phyloP scores from a whole-genome alignment of 1,140 invertebrate species.

The Trachymyrmex cornetzi region DNA sequence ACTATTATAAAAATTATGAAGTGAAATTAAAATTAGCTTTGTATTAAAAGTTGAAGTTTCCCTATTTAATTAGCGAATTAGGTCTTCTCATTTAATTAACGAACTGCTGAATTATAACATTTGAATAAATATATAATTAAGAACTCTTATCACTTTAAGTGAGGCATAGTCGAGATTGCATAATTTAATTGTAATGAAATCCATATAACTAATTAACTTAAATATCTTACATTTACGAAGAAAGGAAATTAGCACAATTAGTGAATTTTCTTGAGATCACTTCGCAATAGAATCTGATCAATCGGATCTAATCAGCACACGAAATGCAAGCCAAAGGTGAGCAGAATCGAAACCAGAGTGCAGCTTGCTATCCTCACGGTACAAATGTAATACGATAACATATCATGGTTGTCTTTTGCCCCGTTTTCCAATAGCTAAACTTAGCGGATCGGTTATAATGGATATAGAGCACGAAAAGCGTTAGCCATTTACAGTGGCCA shows the following conservation, averaged over 20 bases:
- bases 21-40: neutral
- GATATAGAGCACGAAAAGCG: conserved; percentile 29
- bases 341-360: neutral
- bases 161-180: neutral
- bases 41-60: neutral
- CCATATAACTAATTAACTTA: neutral
- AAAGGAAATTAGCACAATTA: neutral
- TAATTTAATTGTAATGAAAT: neutral
- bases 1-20: neutral
- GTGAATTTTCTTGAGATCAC: neutral
- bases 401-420: conserved; percentile 1
- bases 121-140: neutral
- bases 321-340: neutral
- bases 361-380: neutral
- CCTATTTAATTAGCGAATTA: too few relatives aligned
- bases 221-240: conserved; percentile 5
- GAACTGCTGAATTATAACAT: neutral
- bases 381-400: conserved; percentile 38
- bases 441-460: conserved; percentile 29
- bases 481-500: neutral
- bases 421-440: conserved; percentile 45
- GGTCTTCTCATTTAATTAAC: neutral
- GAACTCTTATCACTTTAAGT: neutral
- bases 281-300: neutral
- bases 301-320: neutral